Conservation (phyloP, 1,140 invertebrate species). For the Drosophila pallidifrons region DNA sequence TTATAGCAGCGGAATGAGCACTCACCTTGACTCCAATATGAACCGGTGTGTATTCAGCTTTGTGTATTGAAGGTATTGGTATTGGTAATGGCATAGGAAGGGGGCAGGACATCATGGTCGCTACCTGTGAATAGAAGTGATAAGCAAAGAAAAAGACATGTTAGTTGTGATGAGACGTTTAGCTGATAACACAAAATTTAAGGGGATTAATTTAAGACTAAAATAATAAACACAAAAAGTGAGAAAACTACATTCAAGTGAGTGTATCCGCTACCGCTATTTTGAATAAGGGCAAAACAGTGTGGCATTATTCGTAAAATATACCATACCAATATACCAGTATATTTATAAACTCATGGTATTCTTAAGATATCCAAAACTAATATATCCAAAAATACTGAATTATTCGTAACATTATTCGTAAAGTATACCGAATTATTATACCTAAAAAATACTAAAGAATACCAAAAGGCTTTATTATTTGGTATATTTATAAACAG, state of each 20-base stretch:
- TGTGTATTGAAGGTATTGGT: slow-evolving; percentile 86
- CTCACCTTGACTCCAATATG: slow-evolving; percentile 88
- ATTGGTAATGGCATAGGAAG: slow-evolving; percentile 87
- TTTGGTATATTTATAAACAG: too few relatives aligned
- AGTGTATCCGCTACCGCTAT: too few relatives aligned
- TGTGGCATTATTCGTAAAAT: too few relatives aligned
- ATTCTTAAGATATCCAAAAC: too few relatives aligned
- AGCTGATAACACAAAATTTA: slow-evolving; percentile 1
- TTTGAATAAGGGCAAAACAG: too few relatives aligned
- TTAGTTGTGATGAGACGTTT: slow-evolving; percentile 48
- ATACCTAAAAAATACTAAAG: too few relatives aligned
- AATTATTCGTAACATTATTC: too few relatives aligned
- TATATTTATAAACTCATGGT: too few relatives aligned
- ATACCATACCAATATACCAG: too few relatives aligned
- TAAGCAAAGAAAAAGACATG: slow-evolving; percentile 52
- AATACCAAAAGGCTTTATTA: too few relatives aligned
- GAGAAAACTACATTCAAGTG: neutral
- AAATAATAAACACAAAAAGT: neutral
- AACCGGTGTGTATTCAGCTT: slow-evolving; percentile 86
- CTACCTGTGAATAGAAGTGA: slow-evolving; percentile 85
- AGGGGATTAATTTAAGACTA: neutral
- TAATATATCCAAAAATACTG: too few relatives aligned
- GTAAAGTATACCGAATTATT: too few relatives aligned
- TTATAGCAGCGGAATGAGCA: slow-evolving; percentile 6
- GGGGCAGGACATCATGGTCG: slow-evolving; percentile 89